A percentile compares a stretch with the other conserved stretches of the same genome.
phyloP scores from a whole-genome alignment of 2,113 vertebrate genomes.

The Oxygymnocypris stewartii region DNA sequence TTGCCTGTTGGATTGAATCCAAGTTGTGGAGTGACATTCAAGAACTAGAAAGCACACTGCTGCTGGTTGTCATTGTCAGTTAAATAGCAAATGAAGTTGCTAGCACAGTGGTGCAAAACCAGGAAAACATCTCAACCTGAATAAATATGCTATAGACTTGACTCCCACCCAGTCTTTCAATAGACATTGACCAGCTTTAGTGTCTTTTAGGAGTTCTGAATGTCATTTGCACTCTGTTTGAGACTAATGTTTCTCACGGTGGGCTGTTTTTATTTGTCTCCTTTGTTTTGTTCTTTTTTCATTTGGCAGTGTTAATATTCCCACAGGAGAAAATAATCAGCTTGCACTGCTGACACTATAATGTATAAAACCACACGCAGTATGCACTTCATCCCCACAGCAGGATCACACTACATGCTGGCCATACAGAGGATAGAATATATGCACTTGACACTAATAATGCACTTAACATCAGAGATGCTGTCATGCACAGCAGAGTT shows the following conservation, averaged over 20 bases:
- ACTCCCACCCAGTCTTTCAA: background rate
- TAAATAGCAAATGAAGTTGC: background rate
- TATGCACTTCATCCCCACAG: background rate
- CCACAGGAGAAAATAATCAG: background rate
- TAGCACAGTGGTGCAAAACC: background rate
- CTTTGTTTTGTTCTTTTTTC: too few species aligned
- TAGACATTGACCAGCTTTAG: background rate
- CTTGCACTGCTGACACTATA: slow-evolving; percentile 4
- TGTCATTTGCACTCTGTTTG: slow-evolving; percentile 50
- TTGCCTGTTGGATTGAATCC: slow-evolving; percentile 53
- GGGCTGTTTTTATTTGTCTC: slow-evolving; percentile 29
- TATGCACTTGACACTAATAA: slow-evolving; percentile 6
- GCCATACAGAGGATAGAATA: background rate
- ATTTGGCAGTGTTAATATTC: background rate
- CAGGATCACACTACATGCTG: background rate
- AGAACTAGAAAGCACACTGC: slow-evolving; percentile 36
- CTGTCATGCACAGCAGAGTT: slow-evolving; percentile 1
- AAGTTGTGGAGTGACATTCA: slow-evolving; percentile 52
- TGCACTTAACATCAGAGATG: background rate
- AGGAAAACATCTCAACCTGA: background rate
- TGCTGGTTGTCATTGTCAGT: slow-evolving; percentile 16
- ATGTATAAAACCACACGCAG: background rate
- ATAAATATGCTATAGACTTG: background rate
- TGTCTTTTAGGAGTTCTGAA: slow-evolving; percentile 48
- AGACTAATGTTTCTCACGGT: slow-evolving; percentile 48